Evolutionary conservation across 1,140 invertebrate species (phyloP).

Genomic region (Varroa destructor): DNA sequence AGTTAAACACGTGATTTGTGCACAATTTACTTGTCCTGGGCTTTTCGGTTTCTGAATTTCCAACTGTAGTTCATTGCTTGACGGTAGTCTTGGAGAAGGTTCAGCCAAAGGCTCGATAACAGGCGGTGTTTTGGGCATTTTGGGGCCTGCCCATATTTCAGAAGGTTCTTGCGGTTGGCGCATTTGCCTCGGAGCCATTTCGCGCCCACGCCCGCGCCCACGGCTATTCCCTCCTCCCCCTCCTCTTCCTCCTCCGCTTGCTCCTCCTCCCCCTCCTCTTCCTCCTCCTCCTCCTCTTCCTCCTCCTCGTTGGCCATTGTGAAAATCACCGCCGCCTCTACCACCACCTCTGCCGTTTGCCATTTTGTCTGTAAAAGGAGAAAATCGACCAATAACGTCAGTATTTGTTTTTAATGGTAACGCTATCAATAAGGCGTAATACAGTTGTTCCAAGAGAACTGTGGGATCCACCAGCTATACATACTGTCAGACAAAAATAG

Average conservation of each 20-base stretch:
- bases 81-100: background rate
- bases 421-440: too few species aligned
- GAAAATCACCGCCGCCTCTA: background rate
- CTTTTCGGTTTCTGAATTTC: background rate
- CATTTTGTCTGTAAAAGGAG: too few species aligned
- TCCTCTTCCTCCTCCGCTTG: background rate
- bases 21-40: background rate
- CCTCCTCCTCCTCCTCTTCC: background rate
- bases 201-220: background rate
- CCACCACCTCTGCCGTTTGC: background rate
- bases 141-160: background rate
- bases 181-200: background rate
- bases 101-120: background rate
- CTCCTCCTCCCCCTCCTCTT: background rate
- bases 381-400: too few species aligned
- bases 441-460: too few species aligned
- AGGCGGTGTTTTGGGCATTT: too few species aligned
- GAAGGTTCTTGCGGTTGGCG: background rate
- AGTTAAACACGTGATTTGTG: background rate
- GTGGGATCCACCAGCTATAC: too few species aligned
- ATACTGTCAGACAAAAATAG: too few species aligned
- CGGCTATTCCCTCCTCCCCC: background rate
- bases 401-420: too few species aligned
- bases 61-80: background rate
- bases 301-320: background rate